phyloP scores from a whole-genome alignment of 1,140 invertebrate genomes.

The Tetramorium alpestre region DNA sequence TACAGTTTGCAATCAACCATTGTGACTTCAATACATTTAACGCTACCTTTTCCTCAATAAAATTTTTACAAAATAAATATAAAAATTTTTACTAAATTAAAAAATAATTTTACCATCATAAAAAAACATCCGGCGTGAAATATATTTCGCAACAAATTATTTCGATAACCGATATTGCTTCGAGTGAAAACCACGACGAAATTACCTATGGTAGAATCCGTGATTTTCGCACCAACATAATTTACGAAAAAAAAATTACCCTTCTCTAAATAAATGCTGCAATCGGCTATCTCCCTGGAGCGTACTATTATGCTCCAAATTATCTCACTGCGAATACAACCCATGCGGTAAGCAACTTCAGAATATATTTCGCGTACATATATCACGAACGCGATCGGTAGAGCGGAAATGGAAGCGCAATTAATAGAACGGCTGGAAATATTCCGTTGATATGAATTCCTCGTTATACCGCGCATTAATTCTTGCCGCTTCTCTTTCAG shows the following conservation, averaged over 20 bases:
- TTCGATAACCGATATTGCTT: slow-evolving; percentile 23
- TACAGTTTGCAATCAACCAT: neutral
- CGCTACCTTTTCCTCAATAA: neutral
- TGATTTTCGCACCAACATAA: neutral
- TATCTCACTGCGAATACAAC: neutral
- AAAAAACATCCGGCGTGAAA: neutral
- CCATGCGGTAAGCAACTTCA: slow-evolving; percentile 15
- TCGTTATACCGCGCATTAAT: slow-evolving; percentile 67
- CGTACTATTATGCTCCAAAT: slow-evolving; percentile 13
- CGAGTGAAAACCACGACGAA: neutral
- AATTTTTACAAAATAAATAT: slow-evolving; percentile 2
- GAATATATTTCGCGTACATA: slow-evolving; percentile 23
- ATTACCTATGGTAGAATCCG: neutral
- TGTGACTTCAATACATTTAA: neutral
- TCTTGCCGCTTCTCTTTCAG: slow-evolving; percentile 58
- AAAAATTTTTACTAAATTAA: neutral
- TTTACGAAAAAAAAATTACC: slow-evolving; percentile 15
- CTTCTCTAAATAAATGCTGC: slow-evolving; percentile 4
- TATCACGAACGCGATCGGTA: slow-evolving; percentile 27
- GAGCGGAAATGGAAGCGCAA: slow-evolving; percentile 43
- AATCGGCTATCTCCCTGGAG: neutral
- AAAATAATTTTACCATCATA: slow-evolving; percentile 11
- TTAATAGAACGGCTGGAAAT: slow-evolving; percentile 70
- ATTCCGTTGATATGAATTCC: slow-evolving; percentile 69
- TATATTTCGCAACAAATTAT: slow-evolving; percentile 6